Base-by-base conservation (phyloP, 2,888 invertebrate genomes). In the Lasioglossum lativentre region DNA sequence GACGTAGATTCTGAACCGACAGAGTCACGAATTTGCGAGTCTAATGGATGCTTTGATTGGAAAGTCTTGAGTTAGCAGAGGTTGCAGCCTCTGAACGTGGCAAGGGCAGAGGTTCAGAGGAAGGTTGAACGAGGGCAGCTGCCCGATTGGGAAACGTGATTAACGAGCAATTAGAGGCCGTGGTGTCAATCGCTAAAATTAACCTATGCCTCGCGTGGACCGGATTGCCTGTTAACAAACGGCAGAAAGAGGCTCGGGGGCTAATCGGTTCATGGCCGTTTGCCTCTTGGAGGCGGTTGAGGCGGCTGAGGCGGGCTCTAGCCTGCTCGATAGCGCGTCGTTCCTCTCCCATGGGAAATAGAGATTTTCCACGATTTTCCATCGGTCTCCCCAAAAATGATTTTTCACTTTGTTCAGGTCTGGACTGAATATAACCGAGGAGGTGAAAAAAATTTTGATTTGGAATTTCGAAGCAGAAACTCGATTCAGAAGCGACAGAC, bases 251-350 rank as follows among this genome's bases (percentile, higher is more conserved):
- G 42, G 68, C 68, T 68, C 68, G 66, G 82, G 68, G 42, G 40
- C 73, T 85, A 87, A 89, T 89, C 81, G 82, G 82, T 87, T 89
- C 85, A 89, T 40, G 87, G 82, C 45, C 85, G 80, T 80, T 88
- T 79, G 78, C 59, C 79, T 80, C 56, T 59, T 14, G 27, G 59
- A 59, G 59, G 68, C 66, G n/a, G n/a, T n/a, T n/a, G n/a, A n/a
- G n/a, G n/a, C 34, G 23, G 59, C 52, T 38, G 83, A 82, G 73
- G 73, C 42, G 81, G 42, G 42, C 47, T 34, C 19, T 3, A 16
- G 52, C 12, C 71, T 79, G 80, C 56, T 81, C 76, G 86, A 84
- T 83, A 78, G 80, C 82, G 80, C 27, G 12, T 4, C 10, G 19
- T n/a, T 30, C 23, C 68, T 40, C n/a, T 68, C 1, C 38, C 68